phyloP scores from a whole-genome alignment of 2,797 vertebrate species.

The Pipistrellus pipistrellus region DNA sequence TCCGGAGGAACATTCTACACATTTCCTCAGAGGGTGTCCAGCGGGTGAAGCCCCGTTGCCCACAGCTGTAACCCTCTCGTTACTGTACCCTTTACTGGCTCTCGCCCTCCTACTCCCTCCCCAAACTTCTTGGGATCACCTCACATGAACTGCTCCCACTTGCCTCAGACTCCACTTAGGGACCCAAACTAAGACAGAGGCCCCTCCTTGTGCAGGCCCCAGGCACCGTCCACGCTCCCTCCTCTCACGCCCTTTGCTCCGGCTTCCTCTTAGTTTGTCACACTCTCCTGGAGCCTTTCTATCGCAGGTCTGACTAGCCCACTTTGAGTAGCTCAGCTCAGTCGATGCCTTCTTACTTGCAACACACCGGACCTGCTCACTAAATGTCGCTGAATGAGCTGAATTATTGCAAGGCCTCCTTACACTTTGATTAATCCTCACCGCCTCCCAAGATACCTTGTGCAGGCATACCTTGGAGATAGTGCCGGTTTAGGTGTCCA shows the following conservation, averaged over 20 bases:
- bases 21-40: background rate
- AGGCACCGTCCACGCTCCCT: background rate
- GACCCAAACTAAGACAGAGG: background rate
- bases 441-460: background rate
- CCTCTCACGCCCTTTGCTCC: background rate
- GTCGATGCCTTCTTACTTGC: background rate
- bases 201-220: background rate
- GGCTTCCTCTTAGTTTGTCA: background rate
- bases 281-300: background rate
- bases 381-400: background rate
- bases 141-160: background rate
- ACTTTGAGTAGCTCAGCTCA: background rate
- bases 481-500: background rate
- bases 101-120: background rate
- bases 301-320: background rate
- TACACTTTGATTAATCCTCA: constrained; percentile 26
- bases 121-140: background rate
- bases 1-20: background rate
- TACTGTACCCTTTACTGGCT: background rate
- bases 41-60: background rate
- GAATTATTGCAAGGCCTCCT: background rate
- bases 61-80: background rate
- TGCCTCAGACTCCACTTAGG: background rate
- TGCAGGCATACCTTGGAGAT: background rate
- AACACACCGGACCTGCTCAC: background rate